A percentile compares a stretch with the other conserved stretches of the same genome.
These are phyloP conservation scores for Pteropus rufus DNA, from an alignment of 2,797 vertebrate genomes.

Conservation along the genomic window DNA sequence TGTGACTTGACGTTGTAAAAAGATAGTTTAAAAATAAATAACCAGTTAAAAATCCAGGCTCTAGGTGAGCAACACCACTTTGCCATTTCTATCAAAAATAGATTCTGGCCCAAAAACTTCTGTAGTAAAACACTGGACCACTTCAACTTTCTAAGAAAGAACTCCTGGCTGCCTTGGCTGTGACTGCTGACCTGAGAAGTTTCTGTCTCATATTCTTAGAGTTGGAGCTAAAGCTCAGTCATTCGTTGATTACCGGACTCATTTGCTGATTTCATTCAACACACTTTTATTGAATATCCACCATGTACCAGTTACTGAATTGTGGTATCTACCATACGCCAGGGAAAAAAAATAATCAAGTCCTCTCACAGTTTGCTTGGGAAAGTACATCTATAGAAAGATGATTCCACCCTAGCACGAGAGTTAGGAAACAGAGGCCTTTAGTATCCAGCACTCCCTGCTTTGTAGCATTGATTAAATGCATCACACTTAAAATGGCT, in stretches of 20 bases:
- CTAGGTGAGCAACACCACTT: neutral
- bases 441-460: too few species aligned
- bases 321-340: neutral
- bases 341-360: neutral
- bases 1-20: neutral
- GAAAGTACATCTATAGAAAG: neutral
- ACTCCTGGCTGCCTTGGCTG: neutral
- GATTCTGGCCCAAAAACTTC: neutral
- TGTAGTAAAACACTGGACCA: neutral
- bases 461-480: neutral
- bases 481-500: neutral
- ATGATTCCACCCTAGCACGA: neutral
- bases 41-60: neutral
- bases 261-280: neutral
- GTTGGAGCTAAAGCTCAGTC: too few species aligned
- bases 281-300: neutral
- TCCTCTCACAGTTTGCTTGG: neutral
- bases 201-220: neutral
- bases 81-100: neutral
- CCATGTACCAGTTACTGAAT: neutral
- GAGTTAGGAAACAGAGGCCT: neutral
- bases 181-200: neutral
- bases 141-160: neutral
- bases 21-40: neutral
- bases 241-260: neutral